A percentile compares a stretch with the other conserved stretches of the same genome.
These are phyloP conservation scores for Sphaeridia pumilis DNA, from an alignment of 2,888 invertebrate genomes.

Conservation along the genomic window DNA sequence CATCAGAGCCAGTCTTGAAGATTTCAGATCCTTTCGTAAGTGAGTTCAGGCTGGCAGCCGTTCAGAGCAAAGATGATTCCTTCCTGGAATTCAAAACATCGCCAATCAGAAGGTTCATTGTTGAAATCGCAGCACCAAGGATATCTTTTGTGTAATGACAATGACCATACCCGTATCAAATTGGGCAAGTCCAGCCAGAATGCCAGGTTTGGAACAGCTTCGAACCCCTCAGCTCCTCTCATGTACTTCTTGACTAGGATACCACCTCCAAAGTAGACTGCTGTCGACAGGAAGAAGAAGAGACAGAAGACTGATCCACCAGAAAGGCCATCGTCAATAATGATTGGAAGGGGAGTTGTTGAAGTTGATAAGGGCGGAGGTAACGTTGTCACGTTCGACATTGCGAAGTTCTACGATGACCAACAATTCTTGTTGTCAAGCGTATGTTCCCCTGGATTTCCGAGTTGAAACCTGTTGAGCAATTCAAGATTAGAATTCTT, in stretches of 20 bases:
- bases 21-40: slow-evolving; percentile 47
- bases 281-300: slow-evolving; percentile 48
- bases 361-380: neutral
- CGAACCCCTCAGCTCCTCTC: slow-evolving; percentile 58
- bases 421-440: too few species aligned
- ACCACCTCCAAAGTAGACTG: slow-evolving; percentile 55
- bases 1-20: too few species aligned
- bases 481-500: too few species aligned
- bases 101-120: too few species aligned
- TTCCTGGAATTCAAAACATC: too few species aligned
- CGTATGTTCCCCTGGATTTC: too few species aligned
- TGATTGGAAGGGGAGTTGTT: neutral
- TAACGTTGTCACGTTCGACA: neutral
- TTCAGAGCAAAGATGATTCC: slow-evolving; percentile 47
- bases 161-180: slow-evolving; percentile 55
- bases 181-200: slow-evolving; percentile 61
- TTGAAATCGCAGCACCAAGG: too few species aligned
- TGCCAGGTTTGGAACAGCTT: slow-evolving; percentile 59
- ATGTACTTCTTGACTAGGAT: slow-evolving; percentile 53
- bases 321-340: slow-evolving; percentile 42
- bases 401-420: too few species aligned
- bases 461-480: too few species aligned
- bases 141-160: too few species aligned
- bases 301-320: slow-evolving; percentile 54
- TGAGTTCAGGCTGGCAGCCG: slow-evolving; percentile 48